A percentile compares a stretch with the other conserved stretches of the same genome.
Evolutionary conservation across 2,888 invertebrate species (phyloP).

Genomic region (Pseudococcus viburni): DNA sequence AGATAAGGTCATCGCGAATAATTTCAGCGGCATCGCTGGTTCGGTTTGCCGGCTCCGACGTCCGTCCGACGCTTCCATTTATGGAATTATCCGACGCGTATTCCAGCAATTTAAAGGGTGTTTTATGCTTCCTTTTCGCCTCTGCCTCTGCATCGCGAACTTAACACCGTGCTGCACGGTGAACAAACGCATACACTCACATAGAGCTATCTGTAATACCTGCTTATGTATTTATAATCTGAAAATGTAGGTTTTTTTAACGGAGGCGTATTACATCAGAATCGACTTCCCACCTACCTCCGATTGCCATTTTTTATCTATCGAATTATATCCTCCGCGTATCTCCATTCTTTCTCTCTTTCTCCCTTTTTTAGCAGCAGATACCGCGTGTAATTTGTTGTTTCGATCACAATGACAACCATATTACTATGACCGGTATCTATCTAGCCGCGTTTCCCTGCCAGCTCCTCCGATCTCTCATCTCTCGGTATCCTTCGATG

Average conservation of each 20-base stretch:
- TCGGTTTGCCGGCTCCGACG: not conserved
- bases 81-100: constrained; percentile 6
- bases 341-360: not conserved
- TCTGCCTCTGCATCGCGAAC: not conserved
- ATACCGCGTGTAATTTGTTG: constrained; percentile 33
- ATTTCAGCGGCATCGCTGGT: not conserved
- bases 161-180: not conserved
- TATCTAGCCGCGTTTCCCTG: not conserved
- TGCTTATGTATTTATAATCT: not conserved
- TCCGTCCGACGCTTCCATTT: not conserved
- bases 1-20: constrained; percentile 16
- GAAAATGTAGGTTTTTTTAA: constrained; percentile 42
- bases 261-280: constrained; percentile 61
- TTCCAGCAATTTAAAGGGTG: constrained; percentile 27
- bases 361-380: constrained; percentile 1
- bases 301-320: constrained; percentile 41
- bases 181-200: not conserved
- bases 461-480: not conserved
- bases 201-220: too few relatives aligned
- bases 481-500: not conserved
- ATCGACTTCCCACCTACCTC: constrained; percentile 54
- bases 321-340: not conserved
- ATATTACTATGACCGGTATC: constrained; percentile 13
- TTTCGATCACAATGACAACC: constrained; percentile 25
- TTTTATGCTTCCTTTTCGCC: constrained; percentile 15